phyloP scores from a whole-genome alignment of 2,888 invertebrate genomes.

The Chrysolina americana region DNA sequence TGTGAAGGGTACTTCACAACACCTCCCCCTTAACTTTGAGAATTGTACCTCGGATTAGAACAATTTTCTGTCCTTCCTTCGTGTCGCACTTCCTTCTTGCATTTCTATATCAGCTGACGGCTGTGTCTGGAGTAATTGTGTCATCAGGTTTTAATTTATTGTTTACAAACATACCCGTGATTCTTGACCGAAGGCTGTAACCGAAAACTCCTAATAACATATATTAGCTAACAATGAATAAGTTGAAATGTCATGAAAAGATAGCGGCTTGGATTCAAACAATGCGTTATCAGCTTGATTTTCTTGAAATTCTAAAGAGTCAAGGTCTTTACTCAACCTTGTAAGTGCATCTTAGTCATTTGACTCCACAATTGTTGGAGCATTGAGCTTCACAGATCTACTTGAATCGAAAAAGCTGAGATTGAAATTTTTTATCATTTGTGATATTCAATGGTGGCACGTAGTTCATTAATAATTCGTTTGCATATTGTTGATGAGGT shows the following conservation, averaged over 20 bases:
- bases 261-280: no score
- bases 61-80: not conserved
- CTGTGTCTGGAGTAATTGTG: not conserved
- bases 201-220: not conserved
- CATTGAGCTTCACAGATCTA: not conserved
- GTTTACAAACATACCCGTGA: not conserved
- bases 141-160: not conserved
- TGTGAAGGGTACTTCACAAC: no score
- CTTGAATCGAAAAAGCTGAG: not conserved
- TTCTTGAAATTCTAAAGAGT: not conserved
- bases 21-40: no score
- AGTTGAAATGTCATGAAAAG: not conserved
- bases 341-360: not conserved
- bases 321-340: not conserved
- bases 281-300: no score
- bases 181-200: not conserved
- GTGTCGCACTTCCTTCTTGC: not conserved
- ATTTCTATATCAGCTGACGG: not conserved
- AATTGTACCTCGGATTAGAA: not conserved
- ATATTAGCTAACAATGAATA: not conserved
- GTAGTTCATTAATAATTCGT: no score
- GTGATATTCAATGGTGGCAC: not conserved
- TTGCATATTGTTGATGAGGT: no score
- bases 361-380: not conserved
- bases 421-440: constrained; percentile 6